Base-by-base conservation (phyloP, 2,113 vertebrate species). In the Myiozetetes cayanensis region DNA sequence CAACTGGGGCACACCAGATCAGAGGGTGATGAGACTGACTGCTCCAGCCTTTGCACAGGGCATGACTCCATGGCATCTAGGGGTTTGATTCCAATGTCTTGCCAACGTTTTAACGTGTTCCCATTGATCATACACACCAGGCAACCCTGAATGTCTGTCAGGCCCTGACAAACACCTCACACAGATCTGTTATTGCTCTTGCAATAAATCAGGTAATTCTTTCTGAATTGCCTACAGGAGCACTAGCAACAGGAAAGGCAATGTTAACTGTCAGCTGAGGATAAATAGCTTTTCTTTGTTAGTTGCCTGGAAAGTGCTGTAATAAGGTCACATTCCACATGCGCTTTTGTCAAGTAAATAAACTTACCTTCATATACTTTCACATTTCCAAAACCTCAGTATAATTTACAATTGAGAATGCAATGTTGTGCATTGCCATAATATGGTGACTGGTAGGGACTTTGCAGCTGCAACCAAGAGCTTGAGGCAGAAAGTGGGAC, bases 231-330 rank as follows among this genome's bases (percentile, higher is more conserved):
- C 73, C 88, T 73, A 92, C 56, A 92, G 83, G 18, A 94, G 44
- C 47, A 89, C 44, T 68, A 86, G 85, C 82, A 91, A 94, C 63
- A 93, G 59, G 35, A 91, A 95, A 94, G 79, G 68, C 65, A 90
- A 87, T 18, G 65, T 76, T 90, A 93, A 83, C 82, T 86, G 83
- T 90, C 92, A 93, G 68, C 70, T 89, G 68, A 93, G 68, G 62
- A 96, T 85, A 86, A 95, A 84, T 33, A 85, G 79, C 37, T 93
- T 93, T 96, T 83, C 91, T 93, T 92, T 78, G 39, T 81, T 84
- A 78, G 72, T 35, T 86, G 65, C 44, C 80, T 84, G 35, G 31
- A 81, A 96, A 92, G 61, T 72, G 49, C 65, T 2, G 3, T 83
- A 93, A 61, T 70, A 94, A 96, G 76, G 92, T 96, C 80, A 93